A percentile compares a stretch with the other conserved stretches of the same genome.
Evolutionary conservation across 2,888 invertebrate species (phyloP).

Genomic region (Miltochrista miniata): DNA sequence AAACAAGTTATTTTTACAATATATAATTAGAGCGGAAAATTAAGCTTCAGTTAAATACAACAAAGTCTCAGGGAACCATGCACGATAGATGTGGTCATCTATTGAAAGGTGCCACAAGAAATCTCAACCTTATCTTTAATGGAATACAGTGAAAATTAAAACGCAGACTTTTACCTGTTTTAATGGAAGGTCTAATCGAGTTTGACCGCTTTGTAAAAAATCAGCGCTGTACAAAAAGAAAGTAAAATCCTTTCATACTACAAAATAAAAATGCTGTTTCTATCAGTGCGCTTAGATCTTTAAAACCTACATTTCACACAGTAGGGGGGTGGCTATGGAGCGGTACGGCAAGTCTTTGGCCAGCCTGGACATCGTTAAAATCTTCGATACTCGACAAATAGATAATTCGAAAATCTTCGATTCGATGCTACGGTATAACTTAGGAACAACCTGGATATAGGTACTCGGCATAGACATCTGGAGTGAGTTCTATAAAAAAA

Average conservation of each 20-base stretch:
- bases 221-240: conserved; percentile 21
- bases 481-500: too few relatives aligned
- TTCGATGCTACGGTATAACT: too few relatives aligned
- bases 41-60: conserved; percentile 43
- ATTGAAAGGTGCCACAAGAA: conserved; percentile 13
- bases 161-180: conserved; percentile 25
- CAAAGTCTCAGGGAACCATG: conserved; percentile 35
- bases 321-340: too few relatives aligned
- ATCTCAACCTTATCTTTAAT: conserved; percentile 8
- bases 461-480: too few relatives aligned
- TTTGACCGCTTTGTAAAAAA: conserved; percentile 29
- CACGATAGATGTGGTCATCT: conserved; percentile 33
- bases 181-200: conserved; percentile 19
- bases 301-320: too few relatives aligned
- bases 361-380: too few relatives aligned
- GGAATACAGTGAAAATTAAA: conserved; percentile 12
- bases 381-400: too few relatives aligned
- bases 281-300: too few relatives aligned
- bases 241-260: conserved; percentile 18
- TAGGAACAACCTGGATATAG: too few relatives aligned
- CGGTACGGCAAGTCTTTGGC: too few relatives aligned
- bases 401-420: too few relatives aligned
- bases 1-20: conserved; percentile 20
- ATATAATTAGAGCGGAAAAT: conserved; percentile 43
- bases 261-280: too few relatives aligned